Evolutionary conservation across 1,140 invertebrate species (phyloP), one percentile per base, ranked within the genome.

Genomic region (Copidosoma floridanum): DNA sequence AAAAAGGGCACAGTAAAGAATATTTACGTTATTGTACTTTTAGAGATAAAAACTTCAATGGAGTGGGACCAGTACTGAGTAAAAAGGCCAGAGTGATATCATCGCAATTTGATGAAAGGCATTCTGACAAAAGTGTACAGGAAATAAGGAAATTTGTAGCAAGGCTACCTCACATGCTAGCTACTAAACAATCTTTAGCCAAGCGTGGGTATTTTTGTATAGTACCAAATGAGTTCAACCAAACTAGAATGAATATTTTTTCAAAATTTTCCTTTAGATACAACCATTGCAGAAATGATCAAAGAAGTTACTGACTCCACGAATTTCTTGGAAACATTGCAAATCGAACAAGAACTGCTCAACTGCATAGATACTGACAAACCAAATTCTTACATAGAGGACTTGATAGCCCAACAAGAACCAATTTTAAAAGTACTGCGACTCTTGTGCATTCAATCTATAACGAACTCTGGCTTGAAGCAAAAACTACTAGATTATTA

Each of bases 111-210:
- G 92, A 95, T 74, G 92, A 95, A 73, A 83, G 89, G 41, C 90
- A 93, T 73, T 85, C 86, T 23, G 89, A 93, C 37, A 94, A 94
- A 75, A 91, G 93, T 12, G 88, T 98, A 21, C 88, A 92, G 71
- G 93, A 98, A 80, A 93, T 98, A 72, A 97, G 96, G 78, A 87
- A 91, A 67, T 95, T 97, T 82, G 95, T 98, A 4, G 88, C 92
- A 11, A 89, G 89, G 63, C 80, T 98, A 57, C 95, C 94, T 1
- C 87, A 94, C 64, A 87, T 98, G 80, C 81, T 97, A 71, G 87
- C 88, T n/a, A 88, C 89, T 26, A 95, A 97, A 72, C 88, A 92
- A 71, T 88, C 91, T 8, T 78, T 97, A 11, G 87, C 89, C 12
- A 89, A 84, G 57, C 74, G 76, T 75, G 65, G 67, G 60, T 63